Evolutionary conservation across 2,888 invertebrate species (phyloP), one percentile per base, ranked within the genome.

Genomic region (Myopa testacea): DNA sequence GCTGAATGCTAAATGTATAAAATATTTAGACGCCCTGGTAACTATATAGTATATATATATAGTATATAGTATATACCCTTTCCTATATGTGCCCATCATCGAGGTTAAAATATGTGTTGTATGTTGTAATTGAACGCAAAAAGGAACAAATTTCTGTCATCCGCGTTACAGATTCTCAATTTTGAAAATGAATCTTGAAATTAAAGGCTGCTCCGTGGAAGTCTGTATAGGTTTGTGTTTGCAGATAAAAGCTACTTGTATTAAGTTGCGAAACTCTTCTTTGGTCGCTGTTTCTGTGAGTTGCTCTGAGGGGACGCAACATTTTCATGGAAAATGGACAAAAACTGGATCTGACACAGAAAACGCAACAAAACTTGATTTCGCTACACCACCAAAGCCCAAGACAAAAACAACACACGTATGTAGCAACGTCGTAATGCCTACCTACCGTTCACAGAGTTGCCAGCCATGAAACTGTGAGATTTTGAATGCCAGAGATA

Each of bases 301-400:
- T 5, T 12, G 1, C 67, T 69, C 8, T 50, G 45, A 69, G 50
- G 4, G 55, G 16, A 70, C 14, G 19, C 14, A 62, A 40, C 37
- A 73, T 73, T 62, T 73, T 73, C 72, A 26, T 73, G 72, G 72
- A 73, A 73, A 73, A 73, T 40, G 26, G 62, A 26, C 72, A 73
- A 62, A 73, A 73, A 73, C 67, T 67, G n/a, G 67, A 75, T 37
- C 55, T 55, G 72, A 60, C 62, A 60, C 72, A 73, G 72, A 73
- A 62, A 70, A 70, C 52, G 52, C 50, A 26, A 26, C 16, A 40
- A 71, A 72, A 73, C 62, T 16, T 58, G 38, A 71, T 67, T 67
- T 67, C n/a, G 38, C 58, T 8, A 55, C 62, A 14, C 4, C 50
- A 65, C n/a, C 73, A 34, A 70, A 55, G 34, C 19, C 12, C 50